Base-by-base conservation (phyloP, 2,113 vertebrate genomes). In the Pandion haliaetus region DNA sequence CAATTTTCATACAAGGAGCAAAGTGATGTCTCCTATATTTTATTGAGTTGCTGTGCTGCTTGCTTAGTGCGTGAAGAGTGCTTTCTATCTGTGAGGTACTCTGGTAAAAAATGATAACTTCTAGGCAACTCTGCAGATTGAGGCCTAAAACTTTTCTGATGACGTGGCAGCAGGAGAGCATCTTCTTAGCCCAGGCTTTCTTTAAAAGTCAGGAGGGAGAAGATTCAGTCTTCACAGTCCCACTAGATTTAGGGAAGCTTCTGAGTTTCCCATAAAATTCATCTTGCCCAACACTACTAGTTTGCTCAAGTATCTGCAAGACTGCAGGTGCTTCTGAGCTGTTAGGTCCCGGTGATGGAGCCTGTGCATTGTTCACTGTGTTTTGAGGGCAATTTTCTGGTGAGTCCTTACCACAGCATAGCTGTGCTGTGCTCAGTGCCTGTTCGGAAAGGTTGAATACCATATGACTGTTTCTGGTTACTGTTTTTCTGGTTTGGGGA, bases 291-390 rank as follows among this genome's bases (percentile, higher is more conserved):
- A 8, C 28, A 5, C 61, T 66, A 20, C 15, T 26, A 20, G 7
- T 32, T 47, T 67, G 21, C 50, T 73, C 57, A n/a, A 63, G 66
- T 32, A n/a, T 5, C 57, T 80, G 40, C 40, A 71, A 38, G 26
- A 34, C 16, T 2, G 2, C n/a, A 65, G 19, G 34, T 82, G 12
- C 34, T 74, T 47, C 73, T 58, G 50, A 57, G 17, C 52, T 34
- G 52, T 9, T 26, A 66, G 9, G 5, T 63, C 17, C 21, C 24
- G 42, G 10, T 9, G 38, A n/a, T 40, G 58, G 34, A 57, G 5
- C 31, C 24, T 28, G 34, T 2, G 1, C 7, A 3, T 49, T 45
- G 21, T 71, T 50, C n/a, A 2, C 14, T 8, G 7, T n/a, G 42
- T 14, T 78, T 76, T 40, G 7, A 61, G 59, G 44, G 15, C 31